Evolutionary conservation across 2,888 invertebrate genomes (phyloP).

Genomic region (Trachelus tabidus): DNA sequence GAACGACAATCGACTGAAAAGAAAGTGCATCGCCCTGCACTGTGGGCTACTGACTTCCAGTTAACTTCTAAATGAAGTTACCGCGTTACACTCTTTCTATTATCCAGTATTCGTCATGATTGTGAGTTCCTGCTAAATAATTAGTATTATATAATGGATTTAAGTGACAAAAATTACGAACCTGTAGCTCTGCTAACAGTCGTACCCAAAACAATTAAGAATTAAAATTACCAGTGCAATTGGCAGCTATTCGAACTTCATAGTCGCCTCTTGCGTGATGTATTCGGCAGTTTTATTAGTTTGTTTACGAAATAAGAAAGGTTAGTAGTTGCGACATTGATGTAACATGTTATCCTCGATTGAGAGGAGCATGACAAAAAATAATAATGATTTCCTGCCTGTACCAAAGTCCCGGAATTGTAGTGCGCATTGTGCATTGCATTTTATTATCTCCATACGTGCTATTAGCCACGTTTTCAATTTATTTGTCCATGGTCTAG

Average conservation of each 20-base stretch:
- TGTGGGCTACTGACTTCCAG: conserved; percentile 4
- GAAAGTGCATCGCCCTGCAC: conserved; percentile 50
- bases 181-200: background rate
- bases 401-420: background rate
- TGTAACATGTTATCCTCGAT: background rate
- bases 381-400: conserved; percentile 11
- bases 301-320: background rate
- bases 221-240: background rate
- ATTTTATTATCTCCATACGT: background rate
- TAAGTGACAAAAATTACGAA: background rate
- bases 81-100: background rate
- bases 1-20: conserved; percentile 33
- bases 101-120: background rate
- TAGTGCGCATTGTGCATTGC: background rate
- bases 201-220: background rate
- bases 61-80: background rate
- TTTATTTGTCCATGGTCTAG: background rate
- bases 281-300: background rate
- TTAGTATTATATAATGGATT: background rate
- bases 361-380: background rate
- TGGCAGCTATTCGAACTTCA: background rate
- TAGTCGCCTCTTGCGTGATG: background rate
- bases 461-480: background rate
- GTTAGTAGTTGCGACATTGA: background rate
- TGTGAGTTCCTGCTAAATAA: background rate